Evolutionary conservation across 2,888 invertebrate genomes (phyloP), one percentile per base, ranked within the genome.

Genomic region (Ceraclea dissimilis): DNA sequence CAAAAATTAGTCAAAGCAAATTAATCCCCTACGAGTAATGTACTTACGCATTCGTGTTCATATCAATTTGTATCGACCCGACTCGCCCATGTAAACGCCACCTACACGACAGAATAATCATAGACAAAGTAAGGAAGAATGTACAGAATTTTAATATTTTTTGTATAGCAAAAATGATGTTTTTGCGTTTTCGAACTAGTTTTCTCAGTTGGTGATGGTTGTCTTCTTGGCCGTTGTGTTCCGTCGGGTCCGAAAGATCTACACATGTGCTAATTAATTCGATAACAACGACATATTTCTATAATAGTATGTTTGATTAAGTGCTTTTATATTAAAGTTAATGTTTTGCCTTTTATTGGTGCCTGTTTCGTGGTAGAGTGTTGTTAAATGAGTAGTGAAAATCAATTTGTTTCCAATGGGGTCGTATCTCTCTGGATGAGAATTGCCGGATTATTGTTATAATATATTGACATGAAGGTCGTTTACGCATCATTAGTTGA

Each of bases 381-480:
- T 26, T 49, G 49, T 49, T 49, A 20, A 49, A 49, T n/a, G 49
- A 13, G 4, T 2, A 13, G 13, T 13, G 19, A 49, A 49, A 26
- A 49, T 49, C 49, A 49, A 26, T 47, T 47, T 21, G 49, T 46
- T 49, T 52, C 34, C 44, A 52, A 53, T 53, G 59, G 59, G 54
- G 59, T 56, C 56, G 55, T 49, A 51, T 48, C 56, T 56, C 56
- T 50, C 46, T 31, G 26, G 51, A 18, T 18, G 20, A 20, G 47
- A 57, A 34, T 58, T 56, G 58, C 52, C 58, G 54, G 58, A 58
- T 55, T 58, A 39, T 39, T n/a, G 39, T 39, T 39, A n/a, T 39
- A 39, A n/a, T 46, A 49, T 59, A 59, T 56, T 56, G 59, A 59
- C 59, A 59, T 56, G 58, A 58, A 58, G 58, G 58, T 58, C 58